Conservation (phyloP, 2,113 vertebrate genomes). For the Murina feae region DNA sequence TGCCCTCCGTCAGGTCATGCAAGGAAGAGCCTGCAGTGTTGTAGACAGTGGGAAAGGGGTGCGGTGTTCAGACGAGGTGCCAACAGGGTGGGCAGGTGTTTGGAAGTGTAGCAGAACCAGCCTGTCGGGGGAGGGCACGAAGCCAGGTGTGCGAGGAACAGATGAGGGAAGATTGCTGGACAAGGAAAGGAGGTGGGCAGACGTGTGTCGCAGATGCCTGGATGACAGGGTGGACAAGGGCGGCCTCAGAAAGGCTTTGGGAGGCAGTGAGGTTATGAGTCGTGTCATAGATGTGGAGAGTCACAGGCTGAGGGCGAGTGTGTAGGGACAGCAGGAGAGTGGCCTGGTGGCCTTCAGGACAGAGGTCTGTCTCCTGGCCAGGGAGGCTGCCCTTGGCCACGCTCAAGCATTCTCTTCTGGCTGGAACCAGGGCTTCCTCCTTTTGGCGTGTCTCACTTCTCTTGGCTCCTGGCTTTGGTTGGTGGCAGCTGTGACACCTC, state of each 20-base stretch:
- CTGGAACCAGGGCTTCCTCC: not conserved
- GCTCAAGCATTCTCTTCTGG: not conserved
- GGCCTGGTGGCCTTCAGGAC: not conserved
- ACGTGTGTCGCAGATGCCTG: not conserved
- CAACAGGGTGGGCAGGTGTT: too few species aligned
- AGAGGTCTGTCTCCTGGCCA: not conserved
- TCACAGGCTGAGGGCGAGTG: not conserved
- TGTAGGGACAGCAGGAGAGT: not conserved
- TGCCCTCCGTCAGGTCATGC: fast-evolving
- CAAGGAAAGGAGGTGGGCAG: not conserved
- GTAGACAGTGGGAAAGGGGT: not conserved
- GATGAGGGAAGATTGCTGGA: fast-evolving
- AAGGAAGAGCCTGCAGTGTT: not conserved
- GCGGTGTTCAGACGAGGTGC: not conserved
- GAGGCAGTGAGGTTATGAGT: not conserved
- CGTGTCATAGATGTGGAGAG: not conserved
- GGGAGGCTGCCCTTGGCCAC: not conserved
- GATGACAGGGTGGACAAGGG: not conserved
- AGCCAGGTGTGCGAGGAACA: not conserved
- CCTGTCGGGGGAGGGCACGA: not conserved
- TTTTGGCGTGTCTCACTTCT: not conserved
- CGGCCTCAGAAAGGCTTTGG: not conserved
- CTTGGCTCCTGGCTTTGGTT: not conserved
- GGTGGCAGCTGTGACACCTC: not conserved
- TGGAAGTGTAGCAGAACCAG: not conserved